These are phyloP conservation scores for Helobdella robusta DNA, from an alignment of 2,888 invertebrate genomes.

Conservation along the genomic window DNA sequence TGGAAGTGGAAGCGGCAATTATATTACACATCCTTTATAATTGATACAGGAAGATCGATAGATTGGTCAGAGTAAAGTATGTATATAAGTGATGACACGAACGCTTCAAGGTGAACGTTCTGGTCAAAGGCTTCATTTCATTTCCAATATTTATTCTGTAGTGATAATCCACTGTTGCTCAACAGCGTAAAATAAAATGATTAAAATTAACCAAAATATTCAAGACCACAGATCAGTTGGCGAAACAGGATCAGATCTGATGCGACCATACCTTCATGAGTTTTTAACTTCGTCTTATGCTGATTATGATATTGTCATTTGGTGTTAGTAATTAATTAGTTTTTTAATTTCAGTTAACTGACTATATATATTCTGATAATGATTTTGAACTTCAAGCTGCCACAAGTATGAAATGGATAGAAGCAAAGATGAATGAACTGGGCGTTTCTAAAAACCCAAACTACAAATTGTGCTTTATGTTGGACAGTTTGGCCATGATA, in stretches of 20 bases:
- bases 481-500: slow-evolving; percentile 88
- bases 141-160: too few species aligned
- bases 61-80: too few species aligned
- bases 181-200: too few species aligned
- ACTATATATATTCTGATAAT: not conserved
- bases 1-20: too few species aligned
- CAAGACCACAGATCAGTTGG: slow-evolving; percentile 78
- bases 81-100: too few species aligned
- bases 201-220: slow-evolving; percentile 1
- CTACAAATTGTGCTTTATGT: slow-evolving; percentile 83
- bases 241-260: slow-evolving; percentile 74
- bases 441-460: slow-evolving; percentile 69
- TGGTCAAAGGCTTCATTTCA: too few species aligned
- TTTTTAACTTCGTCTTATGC: slow-evolving; percentile 62
- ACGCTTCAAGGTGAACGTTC: too few species aligned
- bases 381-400: slow-evolving; percentile 58
- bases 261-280: slow-evolving; percentile 89
- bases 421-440: slow-evolving; percentile 85
- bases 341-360: not conserved
- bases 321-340: slow-evolving; percentile 57
- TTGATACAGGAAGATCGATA: too few species aligned
- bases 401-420: slow-evolving; percentile 95
- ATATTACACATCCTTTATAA: too few species aligned
- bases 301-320: slow-evolving; percentile 89
- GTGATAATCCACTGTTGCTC: too few species aligned